These are phyloP conservation scores for Centropus unirufus DNA, from an alignment of 2,113 vertebrate species.

Conservation along the genomic window DNA sequence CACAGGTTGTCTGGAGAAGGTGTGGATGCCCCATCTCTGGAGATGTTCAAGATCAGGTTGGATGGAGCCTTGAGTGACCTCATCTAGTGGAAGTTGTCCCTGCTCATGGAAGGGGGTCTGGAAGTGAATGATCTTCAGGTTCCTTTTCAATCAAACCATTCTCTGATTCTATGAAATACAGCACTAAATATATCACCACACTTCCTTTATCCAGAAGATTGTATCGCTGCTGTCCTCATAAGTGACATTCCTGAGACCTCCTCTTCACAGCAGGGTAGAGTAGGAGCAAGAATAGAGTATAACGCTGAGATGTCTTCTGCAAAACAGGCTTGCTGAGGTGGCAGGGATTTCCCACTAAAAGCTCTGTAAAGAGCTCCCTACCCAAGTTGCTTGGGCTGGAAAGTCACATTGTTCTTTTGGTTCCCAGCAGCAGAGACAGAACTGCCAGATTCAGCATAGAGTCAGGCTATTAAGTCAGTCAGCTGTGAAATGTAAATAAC, in stretches of 20 bases:
- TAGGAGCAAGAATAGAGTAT: not conserved
- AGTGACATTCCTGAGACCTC: not conserved
- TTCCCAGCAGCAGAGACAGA: not conserved
- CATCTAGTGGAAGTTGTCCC: no score
- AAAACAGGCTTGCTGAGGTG: not conserved
- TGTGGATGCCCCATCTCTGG: no score
- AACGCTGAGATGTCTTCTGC: not conserved
- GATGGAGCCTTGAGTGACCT: no score
- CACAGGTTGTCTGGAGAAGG: no score
- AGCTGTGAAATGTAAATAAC: slow-evolving; percentile 65
- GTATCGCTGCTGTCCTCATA: not conserved
- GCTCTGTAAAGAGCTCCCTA: not conserved
- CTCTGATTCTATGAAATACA: not conserved
- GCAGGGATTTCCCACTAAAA: not conserved
- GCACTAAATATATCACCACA: not conserved
- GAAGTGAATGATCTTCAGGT: no score
- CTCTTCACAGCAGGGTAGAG: not conserved
- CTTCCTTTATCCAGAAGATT: not conserved
- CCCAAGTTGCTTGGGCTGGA: not conserved
- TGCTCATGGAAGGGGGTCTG: no score
- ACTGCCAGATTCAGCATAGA: not conserved
- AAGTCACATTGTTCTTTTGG: not conserved
- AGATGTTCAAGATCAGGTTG: no score
- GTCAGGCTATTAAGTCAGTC: slow-evolving; percentile 5
- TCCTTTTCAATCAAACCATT: no score